Percentiles rank a stretch among this genome's conserved stretches.
phyloP scores from a whole-genome alignment of 2,797 vertebrate genomes.

The Tamandua tetradactyla region DNA sequence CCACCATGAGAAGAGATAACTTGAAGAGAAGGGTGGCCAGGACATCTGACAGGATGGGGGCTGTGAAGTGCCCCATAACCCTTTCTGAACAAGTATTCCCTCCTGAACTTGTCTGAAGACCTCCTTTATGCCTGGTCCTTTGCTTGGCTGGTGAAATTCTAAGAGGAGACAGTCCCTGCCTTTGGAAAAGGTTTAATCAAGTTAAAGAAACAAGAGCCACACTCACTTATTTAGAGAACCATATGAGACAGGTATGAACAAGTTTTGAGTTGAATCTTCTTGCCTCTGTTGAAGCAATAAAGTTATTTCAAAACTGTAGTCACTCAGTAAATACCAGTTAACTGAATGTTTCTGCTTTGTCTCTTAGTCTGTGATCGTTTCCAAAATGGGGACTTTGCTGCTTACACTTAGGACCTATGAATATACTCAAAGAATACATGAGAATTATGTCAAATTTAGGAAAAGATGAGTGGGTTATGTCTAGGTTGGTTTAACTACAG shows the following conservation, averaged over 20 bases:
- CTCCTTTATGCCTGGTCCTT: not conserved
- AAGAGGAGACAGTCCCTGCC: not conserved
- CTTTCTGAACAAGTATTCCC: not conserved
- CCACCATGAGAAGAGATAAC: not conserved
- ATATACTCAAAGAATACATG: not conserved
- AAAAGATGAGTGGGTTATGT: not conserved
- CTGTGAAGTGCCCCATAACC: not conserved
- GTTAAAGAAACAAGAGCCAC: not conserved
- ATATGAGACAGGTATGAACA: not conserved
- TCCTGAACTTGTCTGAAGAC: not conserved
- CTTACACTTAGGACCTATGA: not conserved
- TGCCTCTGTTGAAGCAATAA: not conserved
- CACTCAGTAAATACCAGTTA: not conserved
- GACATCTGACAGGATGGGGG: not conserved
- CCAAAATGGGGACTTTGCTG: not conserved
- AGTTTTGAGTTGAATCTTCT: not conserved
- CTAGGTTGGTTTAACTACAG: not conserved
- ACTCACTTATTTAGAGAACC: not conserved
- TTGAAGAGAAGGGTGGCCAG: not conserved
- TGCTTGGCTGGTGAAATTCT: not conserved
- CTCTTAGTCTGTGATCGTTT: not conserved
- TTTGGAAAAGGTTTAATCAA: not conserved
- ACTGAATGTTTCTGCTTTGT: not conserved
- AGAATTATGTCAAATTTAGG: constrained; percentile 5
- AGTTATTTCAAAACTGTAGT: not conserved